Evolutionary conservation across 2,113 vertebrate genomes (phyloP).

Genomic region (Diphyllodes magnificus): DNA sequence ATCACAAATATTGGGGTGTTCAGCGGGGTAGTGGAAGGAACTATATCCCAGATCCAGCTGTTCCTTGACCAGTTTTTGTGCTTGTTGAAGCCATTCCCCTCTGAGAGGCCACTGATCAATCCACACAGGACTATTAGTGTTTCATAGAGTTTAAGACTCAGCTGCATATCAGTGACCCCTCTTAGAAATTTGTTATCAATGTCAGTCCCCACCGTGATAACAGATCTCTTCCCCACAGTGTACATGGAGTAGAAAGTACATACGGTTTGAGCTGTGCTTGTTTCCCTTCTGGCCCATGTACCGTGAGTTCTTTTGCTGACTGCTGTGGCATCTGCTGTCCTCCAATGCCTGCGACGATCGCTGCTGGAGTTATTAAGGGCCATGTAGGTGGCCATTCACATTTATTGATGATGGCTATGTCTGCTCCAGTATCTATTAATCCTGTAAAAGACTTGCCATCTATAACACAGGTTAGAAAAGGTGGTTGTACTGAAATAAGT

Average conservation of each 20-base stretch:
- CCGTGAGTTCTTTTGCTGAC: rapidly evolving
- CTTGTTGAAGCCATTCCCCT: not conserved
- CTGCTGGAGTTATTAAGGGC: not conserved
- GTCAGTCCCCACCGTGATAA: not conserved
- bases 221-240: not conserved
- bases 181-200: not conserved
- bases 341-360: rapidly evolving
- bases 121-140: not conserved
- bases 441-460: not conserved
- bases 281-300: not conserved
- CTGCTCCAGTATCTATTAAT: not conserved
- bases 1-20: no score
- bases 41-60: not conserved
- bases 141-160: not conserved
- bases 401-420: not conserved
- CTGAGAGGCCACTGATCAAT: not conserved
- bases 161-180: not conserved
- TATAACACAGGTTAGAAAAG: not conserved
- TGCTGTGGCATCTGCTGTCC: not conserved
- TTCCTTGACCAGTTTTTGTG: not conserved
- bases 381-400: rapidly evolving
- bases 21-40: not conserved
- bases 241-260: not conserved
- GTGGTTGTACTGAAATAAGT: not conserved
- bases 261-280: rapidly evolving